phyloP scores from a whole-genome alignment of 2,888 invertebrate genomes.

The Nymphalis c-album region DNA sequence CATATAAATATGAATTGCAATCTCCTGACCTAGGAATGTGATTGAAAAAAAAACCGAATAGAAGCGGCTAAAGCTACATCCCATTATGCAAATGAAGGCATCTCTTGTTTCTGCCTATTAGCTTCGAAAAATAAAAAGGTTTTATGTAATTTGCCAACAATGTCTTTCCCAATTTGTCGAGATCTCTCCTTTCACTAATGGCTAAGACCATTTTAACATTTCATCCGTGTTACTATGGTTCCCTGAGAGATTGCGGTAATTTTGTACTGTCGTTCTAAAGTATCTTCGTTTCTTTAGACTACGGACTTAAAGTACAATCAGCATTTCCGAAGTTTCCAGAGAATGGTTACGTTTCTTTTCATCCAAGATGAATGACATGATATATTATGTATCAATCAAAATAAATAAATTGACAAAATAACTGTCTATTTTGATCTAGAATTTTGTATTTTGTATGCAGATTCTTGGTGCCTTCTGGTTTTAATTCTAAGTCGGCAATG shows the following conservation, averaged over 20 bases:
- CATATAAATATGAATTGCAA: background rate
- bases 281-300: slow-evolving; percentile 16
- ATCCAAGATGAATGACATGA: too few relatives aligned
- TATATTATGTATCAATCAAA: too few relatives aligned
- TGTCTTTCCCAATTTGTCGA: slow-evolving; percentile 67
- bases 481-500: too few relatives aligned
- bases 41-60: slow-evolving; percentile 60
- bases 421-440: too few relatives aligned
- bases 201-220: slow-evolving; percentile 46
- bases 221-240: slow-evolving; percentile 49
- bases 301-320: slow-evolving; percentile 16
- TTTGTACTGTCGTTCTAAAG: slow-evolving; percentile 39
- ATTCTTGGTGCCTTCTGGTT: too few relatives aligned
- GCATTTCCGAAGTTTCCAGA: slow-evolving; percentile 34
- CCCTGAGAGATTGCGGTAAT: slow-evolving; percentile 38
- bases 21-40: slow-evolving; percentile 40
- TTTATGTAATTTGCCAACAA: slow-evolving; percentile 69
- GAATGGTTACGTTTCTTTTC: background rate
- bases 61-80: slow-evolving; percentile 52
- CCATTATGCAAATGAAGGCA: slow-evolving; percentile 73
- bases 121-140: slow-evolving; percentile 57
- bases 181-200: slow-evolving; percentile 37
- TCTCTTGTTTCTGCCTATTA: slow-evolving; percentile 68
- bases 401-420: too few relatives aligned
- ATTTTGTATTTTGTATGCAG: too few relatives aligned